Percentiles rank a stretch among this genome's conserved stretches.
Conservation (phyloP, 2,113 vertebrate genomes). For the Hypomesus transpacificus region DNA sequence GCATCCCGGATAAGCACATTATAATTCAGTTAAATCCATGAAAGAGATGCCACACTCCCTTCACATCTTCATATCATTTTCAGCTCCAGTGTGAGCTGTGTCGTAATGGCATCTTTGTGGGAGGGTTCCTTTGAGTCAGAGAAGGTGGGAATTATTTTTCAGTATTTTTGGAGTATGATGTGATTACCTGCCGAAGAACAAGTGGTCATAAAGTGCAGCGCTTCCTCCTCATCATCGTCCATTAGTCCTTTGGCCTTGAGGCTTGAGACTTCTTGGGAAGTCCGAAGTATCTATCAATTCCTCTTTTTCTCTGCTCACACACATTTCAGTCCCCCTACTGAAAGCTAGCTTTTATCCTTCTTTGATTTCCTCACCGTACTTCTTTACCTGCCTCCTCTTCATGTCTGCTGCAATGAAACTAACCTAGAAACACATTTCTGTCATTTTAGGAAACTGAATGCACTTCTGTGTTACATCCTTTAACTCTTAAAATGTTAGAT, state of each 20-base stretch:
- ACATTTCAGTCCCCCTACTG: not conserved
- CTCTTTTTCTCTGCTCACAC: not conserved
- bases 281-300: constrained; percentile 18
- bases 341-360: not conserved
- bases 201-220: not conserved
- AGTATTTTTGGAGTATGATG: constrained; percentile 1
- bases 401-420: not conserved
- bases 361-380: not conserved
- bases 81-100: constrained; percentile 31
- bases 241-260: constrained; percentile 3
- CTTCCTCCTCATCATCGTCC: not conserved
- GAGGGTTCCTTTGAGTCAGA: not conserved
- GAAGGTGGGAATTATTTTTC: not conserved
- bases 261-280: constrained; percentile 1
- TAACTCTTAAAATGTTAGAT: no score
- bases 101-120: not conserved
- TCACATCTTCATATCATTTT: constrained; percentile 51
- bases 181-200: constrained; percentile 10
- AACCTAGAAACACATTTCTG: not conserved
- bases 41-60: constrained; percentile 57
- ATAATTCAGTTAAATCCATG: constrained; percentile 60
- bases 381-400: not conserved
- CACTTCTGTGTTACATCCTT: no score
- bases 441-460: no score
- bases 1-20: constrained; percentile 65